Evolutionary conservation across 2,797 vertebrate species (phyloP).

Genomic region (Clarias laeviceps): DNA sequence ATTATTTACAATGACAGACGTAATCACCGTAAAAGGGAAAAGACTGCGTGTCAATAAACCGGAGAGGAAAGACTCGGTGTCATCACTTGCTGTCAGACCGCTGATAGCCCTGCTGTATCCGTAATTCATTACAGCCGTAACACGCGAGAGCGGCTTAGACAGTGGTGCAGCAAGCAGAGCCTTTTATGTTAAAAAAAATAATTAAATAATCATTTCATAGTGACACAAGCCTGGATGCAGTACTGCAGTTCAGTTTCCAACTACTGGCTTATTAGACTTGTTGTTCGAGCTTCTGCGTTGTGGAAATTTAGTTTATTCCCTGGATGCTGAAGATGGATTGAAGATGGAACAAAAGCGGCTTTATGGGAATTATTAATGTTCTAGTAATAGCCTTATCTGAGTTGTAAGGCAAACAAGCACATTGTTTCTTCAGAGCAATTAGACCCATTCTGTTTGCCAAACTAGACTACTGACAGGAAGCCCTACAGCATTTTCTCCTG

Average conservation of each 20-base stretch:
- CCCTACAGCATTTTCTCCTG: background rate
- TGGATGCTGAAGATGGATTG: background rate
- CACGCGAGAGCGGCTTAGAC: background rate
- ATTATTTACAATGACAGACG: slow-evolving; percentile 40
- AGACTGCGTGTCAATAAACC: slow-evolving; percentile 29
- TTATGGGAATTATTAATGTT: slow-evolving; percentile 32
- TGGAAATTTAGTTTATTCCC: background rate
- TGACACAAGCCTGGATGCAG: background rate
- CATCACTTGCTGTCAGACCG: background rate
- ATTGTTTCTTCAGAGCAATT: slow-evolving; percentile 22
- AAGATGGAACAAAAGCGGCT: background rate
- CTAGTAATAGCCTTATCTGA: background rate
- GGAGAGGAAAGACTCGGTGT: slow-evolving; percentile 33
- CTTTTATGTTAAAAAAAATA: background rate
- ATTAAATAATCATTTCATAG: background rate
- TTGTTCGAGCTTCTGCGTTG: background rate
- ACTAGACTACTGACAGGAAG: slow-evolving; percentile 19
- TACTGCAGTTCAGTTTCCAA: background rate
- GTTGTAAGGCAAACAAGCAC: slow-evolving; percentile 23
- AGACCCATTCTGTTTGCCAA: slow-evolving; percentile 35
- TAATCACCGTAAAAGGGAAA: slow-evolving; percentile 33
- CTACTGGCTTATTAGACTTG: background rate
- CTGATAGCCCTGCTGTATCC: slow-evolving; percentile 33
- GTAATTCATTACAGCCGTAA: slow-evolving; percentile 25
- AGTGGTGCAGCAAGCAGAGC: background rate